These are phyloP conservation scores for Pogonocichla stellata DNA, from an alignment of 2,113 vertebrate species.

Conservation along the genomic window DNA sequence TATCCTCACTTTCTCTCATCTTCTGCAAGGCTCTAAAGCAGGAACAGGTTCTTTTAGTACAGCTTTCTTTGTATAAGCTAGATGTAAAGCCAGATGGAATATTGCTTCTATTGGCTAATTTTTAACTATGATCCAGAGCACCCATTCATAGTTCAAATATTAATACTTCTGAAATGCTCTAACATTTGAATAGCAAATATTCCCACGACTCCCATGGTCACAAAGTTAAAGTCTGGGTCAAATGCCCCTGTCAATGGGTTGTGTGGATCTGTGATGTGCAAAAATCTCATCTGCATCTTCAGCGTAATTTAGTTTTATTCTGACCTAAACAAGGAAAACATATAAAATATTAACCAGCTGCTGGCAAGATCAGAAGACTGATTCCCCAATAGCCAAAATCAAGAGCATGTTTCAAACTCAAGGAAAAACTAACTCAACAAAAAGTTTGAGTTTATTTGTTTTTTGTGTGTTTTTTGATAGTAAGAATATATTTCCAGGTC, in stretches of 20 bases:
- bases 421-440: not conserved
- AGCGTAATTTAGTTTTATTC: not conserved
- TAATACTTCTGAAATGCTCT: not conserved
- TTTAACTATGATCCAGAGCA: not conserved
- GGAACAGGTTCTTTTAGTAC: not conserved
- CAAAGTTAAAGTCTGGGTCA: not conserved
- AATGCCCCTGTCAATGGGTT: not conserved
- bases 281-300: not conserved
- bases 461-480: not conserved
- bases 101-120: not conserved
- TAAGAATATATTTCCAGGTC: not conserved
- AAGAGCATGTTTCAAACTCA: not conserved
- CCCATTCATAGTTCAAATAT: not conserved
- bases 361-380: not conserved
- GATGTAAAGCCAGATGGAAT: not conserved
- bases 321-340: not conserved
- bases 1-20: not conserved
- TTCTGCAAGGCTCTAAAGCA: not conserved
- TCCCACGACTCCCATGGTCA: not conserved
- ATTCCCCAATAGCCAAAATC: not conserved
- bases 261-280: accelerated
- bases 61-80: not conserved
- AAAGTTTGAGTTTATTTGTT: not conserved
- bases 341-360: not conserved
- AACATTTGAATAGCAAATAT: not conserved